Percentiles rank a stretch among this genome's conserved stretches.
Evolutionary conservation across 2,113 vertebrate genomes (phyloP).

Genomic region (Nanger granti): DNA sequence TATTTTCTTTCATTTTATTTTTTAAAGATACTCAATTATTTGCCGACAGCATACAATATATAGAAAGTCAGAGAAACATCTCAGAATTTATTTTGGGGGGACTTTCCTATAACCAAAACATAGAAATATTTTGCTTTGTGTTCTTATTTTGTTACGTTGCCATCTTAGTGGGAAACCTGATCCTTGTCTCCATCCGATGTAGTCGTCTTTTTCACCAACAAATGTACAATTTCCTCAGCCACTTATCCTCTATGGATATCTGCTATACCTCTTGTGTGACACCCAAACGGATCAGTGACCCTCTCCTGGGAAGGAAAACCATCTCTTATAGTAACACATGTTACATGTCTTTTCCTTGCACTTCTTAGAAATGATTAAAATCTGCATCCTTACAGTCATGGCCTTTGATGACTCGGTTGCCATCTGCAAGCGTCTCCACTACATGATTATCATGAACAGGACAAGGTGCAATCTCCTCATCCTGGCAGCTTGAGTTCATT

Average conservation of each 20-base stretch:
- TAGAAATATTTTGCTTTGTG: neutral
- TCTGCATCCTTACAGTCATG: neutral
- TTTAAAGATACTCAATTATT: neutral
- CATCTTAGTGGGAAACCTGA: conserved; percentile 19
- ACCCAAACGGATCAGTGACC: neutral
- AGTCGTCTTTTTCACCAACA: neutral
- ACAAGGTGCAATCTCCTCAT: neutral
- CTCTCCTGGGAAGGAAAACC: neutral
- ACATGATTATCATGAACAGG: neutral
- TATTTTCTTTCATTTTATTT: neutral
- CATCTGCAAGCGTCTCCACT: neutral
- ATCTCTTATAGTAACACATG: neutral
- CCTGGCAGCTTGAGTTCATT: neutral
- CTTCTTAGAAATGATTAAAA: neutral
- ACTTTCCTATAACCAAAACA: neutral
- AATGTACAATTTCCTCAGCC: conserved; percentile 24
- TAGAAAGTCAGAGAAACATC: neutral
- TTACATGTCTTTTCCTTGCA: neutral
- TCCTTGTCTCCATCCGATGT: neutral
- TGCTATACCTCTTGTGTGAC: conserved; percentile 8
- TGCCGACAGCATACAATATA: neutral
- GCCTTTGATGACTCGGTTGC: neutral
- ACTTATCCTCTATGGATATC: neutral
- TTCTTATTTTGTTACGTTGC: neutral
- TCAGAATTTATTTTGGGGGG: neutral